A percentile compares a stretch with the other conserved stretches of the same genome.
These are phyloP conservation scores for Epinephelus fuscoguttatus DNA, from an alignment of 2,113 vertebrate genomes.

Conservation along the genomic window DNA sequence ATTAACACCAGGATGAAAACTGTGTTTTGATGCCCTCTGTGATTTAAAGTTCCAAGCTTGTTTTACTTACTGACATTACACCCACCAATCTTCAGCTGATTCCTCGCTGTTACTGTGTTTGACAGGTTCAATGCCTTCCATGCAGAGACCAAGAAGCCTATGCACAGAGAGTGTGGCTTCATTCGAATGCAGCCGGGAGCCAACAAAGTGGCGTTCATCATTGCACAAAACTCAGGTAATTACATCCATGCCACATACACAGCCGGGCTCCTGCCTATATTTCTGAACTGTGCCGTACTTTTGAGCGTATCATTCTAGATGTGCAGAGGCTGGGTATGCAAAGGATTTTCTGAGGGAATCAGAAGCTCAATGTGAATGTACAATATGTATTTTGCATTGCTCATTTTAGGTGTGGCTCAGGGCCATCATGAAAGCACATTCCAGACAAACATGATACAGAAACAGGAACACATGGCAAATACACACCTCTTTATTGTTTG, in stretches of 20 bases:
- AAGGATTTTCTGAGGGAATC: background rate
- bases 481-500: background rate
- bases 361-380: background rate
- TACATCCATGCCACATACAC: too few species aligned
- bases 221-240: slow-evolving; percentile 95
- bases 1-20: background rate
- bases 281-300: background rate
- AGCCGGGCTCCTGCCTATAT: background rate
- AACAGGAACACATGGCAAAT: background rate
- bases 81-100: background rate
- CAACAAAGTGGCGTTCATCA: slow-evolving; percentile 95
- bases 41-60: background rate
- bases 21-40: background rate
- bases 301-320: background rate
- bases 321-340: background rate
- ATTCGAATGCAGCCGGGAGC: slow-evolving; percentile 92
- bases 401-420: background rate
- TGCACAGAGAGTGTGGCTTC: slow-evolving; percentile 95
- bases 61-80: background rate
- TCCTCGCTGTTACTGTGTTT: slow-evolving; percentile 12
- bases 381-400: background rate
- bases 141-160: slow-evolving; percentile 90
- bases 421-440: background rate
- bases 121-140: slow-evolving; percentile 94
- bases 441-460: background rate